Evolutionary conservation across 2,113 vertebrate species (phyloP).

Genomic region (Megaleporinus macrocephalus): DNA sequence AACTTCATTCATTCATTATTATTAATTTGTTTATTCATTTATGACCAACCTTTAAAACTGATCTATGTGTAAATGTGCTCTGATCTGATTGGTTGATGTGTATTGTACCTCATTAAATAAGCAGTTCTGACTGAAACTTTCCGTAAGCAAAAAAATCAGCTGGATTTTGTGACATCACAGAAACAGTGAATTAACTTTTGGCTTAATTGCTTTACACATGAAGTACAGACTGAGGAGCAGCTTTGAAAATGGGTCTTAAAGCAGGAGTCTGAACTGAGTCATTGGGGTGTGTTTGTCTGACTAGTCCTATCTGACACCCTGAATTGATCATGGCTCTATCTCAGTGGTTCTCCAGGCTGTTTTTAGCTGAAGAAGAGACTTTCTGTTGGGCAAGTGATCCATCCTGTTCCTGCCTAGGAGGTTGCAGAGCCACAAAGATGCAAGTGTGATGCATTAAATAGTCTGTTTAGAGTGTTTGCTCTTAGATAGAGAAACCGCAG

Average conservation of each 20-base stretch:
- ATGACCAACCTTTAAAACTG: no score
- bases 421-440: constrained; percentile 21
- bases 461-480: constrained; percentile 25
- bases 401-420: not conserved
- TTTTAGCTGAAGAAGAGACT: constrained; percentile 53
- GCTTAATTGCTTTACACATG: no score
- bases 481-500: not conserved
- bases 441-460: not conserved
- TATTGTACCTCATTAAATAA: no score
- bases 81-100: no score
- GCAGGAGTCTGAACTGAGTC: constrained; percentile 29
- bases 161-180: no score
- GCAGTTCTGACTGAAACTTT: no score
- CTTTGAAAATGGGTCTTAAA: not conserved
- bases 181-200: no score
- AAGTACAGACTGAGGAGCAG: no score
- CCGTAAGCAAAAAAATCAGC: no score
- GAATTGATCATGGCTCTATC: constrained; percentile 65
- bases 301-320: constrained; percentile 69
- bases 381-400: constrained; percentile 51
- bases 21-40: no score
- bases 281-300: constrained; percentile 25
- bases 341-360: constrained; percentile 54
- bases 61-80: no score
- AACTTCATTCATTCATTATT: no score